These are phyloP conservation scores for Melinaea menophilus DNA, from an alignment of 2,888 invertebrate genomes.

Conservation along the genomic window DNA sequence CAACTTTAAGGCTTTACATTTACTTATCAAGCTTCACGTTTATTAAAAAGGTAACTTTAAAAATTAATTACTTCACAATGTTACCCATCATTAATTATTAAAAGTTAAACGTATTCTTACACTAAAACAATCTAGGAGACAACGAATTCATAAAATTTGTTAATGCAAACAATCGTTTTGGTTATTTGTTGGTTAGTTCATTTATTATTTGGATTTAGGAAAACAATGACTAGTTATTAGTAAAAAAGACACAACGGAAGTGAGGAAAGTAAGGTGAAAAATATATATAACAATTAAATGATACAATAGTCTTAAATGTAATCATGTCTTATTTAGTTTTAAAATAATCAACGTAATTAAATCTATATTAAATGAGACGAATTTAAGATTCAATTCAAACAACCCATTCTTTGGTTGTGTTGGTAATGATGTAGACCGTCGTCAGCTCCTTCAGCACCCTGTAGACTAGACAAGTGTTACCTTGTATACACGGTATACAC, in stretches of 20 bases:
- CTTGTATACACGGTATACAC: no score
- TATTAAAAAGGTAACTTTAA: neutral
- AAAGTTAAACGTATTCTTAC: constrained; percentile 8
- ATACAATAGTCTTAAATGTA: neutral
- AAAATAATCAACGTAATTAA: neutral
- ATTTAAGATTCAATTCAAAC: constrained; percentile 29
- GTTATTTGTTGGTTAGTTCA: constrained; percentile 55
- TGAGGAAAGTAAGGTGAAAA: constrained; percentile 12
- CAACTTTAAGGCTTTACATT: neutral
- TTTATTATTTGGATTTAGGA: constrained; percentile 34
- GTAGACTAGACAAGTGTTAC: constrained; percentile 56
- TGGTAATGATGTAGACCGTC: constrained; percentile 39
- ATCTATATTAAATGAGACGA: constrained; percentile 13
- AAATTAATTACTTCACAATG: neutral
- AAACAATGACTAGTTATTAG: constrained; percentile 44
- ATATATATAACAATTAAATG: no score
- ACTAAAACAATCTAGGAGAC: constrained; percentile 60
- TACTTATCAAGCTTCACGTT: no score
- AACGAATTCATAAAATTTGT: constrained; percentile 74
- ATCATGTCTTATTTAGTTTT: neutral
- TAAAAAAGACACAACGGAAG: constrained; percentile 8
- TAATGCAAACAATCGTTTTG: constrained; percentile 73
- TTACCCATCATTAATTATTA: neutral
- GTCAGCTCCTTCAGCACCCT: constrained; percentile 59
- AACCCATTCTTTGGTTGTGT: constrained; percentile 53